Conservation (phyloP, 2,113 vertebrate species). For the Pedionomus torquatus region DNA sequence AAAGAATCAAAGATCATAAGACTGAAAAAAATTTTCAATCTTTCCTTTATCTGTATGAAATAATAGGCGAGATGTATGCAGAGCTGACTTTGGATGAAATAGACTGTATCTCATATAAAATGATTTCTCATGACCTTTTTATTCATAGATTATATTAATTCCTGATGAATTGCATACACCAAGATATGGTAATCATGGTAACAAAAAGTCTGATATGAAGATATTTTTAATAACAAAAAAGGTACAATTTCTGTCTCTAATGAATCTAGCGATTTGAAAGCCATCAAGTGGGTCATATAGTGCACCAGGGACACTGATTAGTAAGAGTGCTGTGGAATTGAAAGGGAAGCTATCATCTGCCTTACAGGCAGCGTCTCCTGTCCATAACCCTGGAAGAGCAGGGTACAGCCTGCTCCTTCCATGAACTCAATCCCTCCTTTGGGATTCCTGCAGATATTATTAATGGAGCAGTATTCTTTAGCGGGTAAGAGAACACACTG, state of each 20-base stretch:
- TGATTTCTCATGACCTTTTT: neutral
- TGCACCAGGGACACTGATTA: neutral
- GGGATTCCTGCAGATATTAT: neutral
- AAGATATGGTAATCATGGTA: neutral
- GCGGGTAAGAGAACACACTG: neutral
- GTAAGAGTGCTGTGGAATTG: neutral
- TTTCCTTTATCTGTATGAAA: neutral
- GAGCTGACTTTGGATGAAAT: neutral
- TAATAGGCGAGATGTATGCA: neutral
- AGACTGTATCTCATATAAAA: neutral
- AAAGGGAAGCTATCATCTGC: neutral
- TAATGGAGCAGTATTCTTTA: neutral
- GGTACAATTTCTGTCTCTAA: neutral
- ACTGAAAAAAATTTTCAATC: neutral
- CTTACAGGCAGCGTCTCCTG: neutral
- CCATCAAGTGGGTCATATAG: neutral
- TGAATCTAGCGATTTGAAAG: neutral
- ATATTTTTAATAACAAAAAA: neutral
- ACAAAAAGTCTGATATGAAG: neutral
- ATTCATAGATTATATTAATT: neutral
- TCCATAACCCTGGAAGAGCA: neutral
- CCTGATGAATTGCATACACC: neutral
- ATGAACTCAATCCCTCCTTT: neutral
- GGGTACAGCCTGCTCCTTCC: neutral
- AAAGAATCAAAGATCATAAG: neutral